Conservation (phyloP, 2,888 invertebrate species). For the Acronicta alni region DNA sequence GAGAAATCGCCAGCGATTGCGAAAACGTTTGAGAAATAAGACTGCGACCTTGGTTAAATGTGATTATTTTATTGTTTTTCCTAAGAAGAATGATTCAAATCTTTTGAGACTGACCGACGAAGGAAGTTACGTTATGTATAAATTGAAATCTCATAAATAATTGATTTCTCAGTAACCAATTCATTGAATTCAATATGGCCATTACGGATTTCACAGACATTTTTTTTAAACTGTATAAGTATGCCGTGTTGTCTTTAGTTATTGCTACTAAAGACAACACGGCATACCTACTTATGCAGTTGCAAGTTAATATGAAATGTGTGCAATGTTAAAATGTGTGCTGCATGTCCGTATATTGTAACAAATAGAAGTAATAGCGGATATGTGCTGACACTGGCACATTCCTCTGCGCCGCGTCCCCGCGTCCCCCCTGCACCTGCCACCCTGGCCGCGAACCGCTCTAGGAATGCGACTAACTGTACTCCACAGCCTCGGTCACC, state of each 20-base stretch:
- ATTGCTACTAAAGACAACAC: no score
- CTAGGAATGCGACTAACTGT: slow-evolving; percentile 86
- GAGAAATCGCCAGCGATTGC: slow-evolving; percentile 44
- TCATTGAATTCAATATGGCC: slow-evolving; percentile 16
- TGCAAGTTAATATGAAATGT: slow-evolving; percentile 32
- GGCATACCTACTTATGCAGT: no score
- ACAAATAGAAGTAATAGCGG: slow-evolving; percentile 58
- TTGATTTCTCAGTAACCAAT: slow-evolving; percentile 25
- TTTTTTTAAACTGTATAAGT: slow-evolving; percentile 26
- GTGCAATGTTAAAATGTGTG: slow-evolving; percentile 23
- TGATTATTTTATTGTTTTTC: slow-evolving; percentile 37
- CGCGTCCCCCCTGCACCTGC: slow-evolving; percentile 71
- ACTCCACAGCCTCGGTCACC: slow-evolving; percentile 81
- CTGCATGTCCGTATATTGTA: slow-evolving; percentile 40
- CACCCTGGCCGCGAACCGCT: slow-evolving; percentile 67
- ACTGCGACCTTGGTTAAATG: slow-evolving; percentile 27
- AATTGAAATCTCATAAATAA: slow-evolving; percentile 16
- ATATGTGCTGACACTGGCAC: slow-evolving; percentile 65
- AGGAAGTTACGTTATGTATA: slow-evolving; percentile 25
- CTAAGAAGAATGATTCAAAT: slow-evolving; percentile 25
- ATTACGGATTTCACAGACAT: slow-evolving; percentile 24
- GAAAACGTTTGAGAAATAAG: slow-evolving; percentile 29
- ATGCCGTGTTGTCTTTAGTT: slow-evolving; percentile 10
- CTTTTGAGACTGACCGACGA: slow-evolving; percentile 28
- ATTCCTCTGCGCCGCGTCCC: slow-evolving; percentile 64